phyloP scores from a whole-genome alignment of 1,140 invertebrate species.

The Temnothorax curvispinosus region DNA sequence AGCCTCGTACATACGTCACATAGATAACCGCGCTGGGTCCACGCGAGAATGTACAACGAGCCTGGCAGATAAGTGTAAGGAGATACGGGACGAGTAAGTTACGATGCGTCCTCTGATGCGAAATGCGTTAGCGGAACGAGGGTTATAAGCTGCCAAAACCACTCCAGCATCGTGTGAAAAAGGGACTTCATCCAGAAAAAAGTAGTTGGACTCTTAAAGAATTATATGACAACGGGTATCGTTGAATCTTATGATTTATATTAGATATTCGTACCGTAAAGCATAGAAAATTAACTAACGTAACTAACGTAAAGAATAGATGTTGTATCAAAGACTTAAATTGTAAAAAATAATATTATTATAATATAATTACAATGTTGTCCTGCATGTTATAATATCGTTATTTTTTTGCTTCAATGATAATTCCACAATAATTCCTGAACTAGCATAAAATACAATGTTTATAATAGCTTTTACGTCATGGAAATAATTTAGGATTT shows the following conservation, averaged over 20 bases:
- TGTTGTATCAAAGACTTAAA: not conserved
- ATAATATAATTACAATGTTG: not conserved
- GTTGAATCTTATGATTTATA: not conserved
- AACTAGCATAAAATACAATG: not conserved
- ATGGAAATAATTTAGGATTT: slow-evolving; percentile 28
- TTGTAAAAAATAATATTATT: not conserved
- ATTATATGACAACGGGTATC: not conserved
- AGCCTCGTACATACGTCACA: slow-evolving; percentile 72
- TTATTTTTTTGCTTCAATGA: not conserved
- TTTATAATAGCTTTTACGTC: not conserved
- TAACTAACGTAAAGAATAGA: not conserved
- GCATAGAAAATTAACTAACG: not conserved
- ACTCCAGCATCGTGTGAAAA: slow-evolving; percentile 13
- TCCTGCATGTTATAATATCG: not conserved
- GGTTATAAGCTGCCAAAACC: slow-evolving; percentile 73
- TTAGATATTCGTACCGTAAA: not conserved
- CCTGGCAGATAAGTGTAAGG: slow-evolving; percentile 72
- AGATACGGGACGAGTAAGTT: slow-evolving; percentile 74
- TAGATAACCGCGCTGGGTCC: slow-evolving; percentile 69
- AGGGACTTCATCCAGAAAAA: not conserved
- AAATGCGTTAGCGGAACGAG: slow-evolving; percentile 63
- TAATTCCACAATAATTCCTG: not conserved
- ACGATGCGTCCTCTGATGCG: slow-evolving; percentile 70
- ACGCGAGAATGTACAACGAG: slow-evolving; percentile 69
- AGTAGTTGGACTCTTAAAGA: not conserved